These are phyloP conservation scores for Schizaphis graminum DNA, from an alignment of 2,888 invertebrate species.

Conservation along the genomic window DNA sequence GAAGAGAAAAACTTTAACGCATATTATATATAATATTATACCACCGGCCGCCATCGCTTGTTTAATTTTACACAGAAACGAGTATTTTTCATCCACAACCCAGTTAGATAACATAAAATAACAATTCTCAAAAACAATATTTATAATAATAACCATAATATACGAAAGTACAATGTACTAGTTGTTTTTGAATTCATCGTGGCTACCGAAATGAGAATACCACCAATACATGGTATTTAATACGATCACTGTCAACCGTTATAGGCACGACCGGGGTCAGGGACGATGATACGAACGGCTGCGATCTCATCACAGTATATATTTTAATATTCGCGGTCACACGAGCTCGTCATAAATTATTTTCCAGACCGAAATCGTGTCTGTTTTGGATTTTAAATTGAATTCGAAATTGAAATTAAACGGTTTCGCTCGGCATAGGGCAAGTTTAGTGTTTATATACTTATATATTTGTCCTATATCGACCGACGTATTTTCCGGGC, in stretches of 20 bases:
- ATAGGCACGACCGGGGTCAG: neutral
- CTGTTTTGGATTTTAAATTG: neutral
- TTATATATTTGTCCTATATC: neutral
- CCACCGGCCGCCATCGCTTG: neutral
- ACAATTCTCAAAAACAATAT: neutral
- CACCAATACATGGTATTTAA: neutral
- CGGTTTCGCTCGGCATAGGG: neutral
- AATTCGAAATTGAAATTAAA: conserved; percentile 9
- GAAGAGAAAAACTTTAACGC: conserved; percentile 37
- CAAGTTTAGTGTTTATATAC: neutral
- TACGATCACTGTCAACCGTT: neutral
- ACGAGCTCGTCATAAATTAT: neutral
- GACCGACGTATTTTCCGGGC: neutral
- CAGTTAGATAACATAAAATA: neutral
- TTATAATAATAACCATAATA: neutral
- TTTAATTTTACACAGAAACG: conserved; percentile 32
- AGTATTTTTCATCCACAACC: neutral
- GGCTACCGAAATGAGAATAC: neutral
- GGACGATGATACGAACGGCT: neutral
- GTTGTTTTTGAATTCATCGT: neutral
- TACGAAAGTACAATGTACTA: neutral
- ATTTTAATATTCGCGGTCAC: neutral
- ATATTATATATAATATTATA: neutral
- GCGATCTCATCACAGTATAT: neutral
- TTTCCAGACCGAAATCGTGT: neutral